A percentile compares a stretch with the other conserved stretches of the same genome.
These are phyloP conservation scores for Empidonax alnorum DNA, from an alignment of 2,113 vertebrate genomes.

Conservation along the genomic window DNA sequence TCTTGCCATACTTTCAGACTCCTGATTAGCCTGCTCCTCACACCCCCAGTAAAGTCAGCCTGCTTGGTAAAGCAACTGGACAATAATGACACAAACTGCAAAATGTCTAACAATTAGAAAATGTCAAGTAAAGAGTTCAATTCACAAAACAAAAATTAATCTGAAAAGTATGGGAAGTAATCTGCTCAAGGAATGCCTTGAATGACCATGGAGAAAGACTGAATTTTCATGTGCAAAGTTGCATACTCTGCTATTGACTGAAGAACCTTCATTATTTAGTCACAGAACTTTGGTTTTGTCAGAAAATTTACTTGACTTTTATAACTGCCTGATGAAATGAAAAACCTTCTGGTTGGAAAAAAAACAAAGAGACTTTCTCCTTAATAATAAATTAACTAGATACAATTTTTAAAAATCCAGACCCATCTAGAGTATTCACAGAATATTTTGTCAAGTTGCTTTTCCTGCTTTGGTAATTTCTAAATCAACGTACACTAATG, in stretches of 20 bases:
- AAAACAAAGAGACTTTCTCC: background rate
- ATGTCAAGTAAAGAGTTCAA: background rate
- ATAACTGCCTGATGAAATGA: constrained; percentile 6
- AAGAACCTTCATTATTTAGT: background rate
- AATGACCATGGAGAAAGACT: background rate
- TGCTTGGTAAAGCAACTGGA: background rate
- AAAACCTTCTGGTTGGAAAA: background rate
- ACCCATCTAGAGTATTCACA: background rate
- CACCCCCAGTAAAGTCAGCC: background rate
- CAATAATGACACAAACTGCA: background rate
- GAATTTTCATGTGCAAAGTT: background rate
- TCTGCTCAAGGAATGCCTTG: background rate
- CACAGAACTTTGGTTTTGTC: background rate
- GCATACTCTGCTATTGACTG: background rate
- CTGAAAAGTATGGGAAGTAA: background rate
- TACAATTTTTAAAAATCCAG: background rate
- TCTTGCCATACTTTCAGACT: background rate
- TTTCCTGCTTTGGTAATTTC: background rate
- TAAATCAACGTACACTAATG: background rate
- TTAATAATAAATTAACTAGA: background rate
- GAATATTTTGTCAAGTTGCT: background rate
- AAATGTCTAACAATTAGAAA: background rate
- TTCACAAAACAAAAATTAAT: background rate
- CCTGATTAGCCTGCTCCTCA: background rate
- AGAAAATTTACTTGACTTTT: background rate